Base-by-base conservation (phyloP, 2,113 vertebrate species). In the Antechinus stuartii region DNA sequence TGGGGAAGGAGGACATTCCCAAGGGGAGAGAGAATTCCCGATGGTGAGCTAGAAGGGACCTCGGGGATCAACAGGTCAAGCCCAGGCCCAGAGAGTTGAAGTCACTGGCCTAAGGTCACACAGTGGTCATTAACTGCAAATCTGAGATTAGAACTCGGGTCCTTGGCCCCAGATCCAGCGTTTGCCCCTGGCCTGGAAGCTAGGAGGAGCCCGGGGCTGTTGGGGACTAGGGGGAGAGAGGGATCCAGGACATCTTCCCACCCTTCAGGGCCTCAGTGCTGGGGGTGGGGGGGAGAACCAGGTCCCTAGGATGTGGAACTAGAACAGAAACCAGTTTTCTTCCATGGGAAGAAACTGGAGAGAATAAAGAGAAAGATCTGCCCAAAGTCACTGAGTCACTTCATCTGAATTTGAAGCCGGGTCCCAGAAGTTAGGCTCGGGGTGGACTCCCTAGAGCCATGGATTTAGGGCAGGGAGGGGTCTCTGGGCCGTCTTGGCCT, bases 1-100 rank as follows among this genome's bases (percentile, higher is more conserved):
- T 76, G 89, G 24, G 90, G 96, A 94, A 93, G 96, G 95, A 90
- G 96, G 91, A 1, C 35, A 22, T 84, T 84, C 68, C 19, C 68
- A 42, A 84, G 68, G 68, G 16, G 16, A 42, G 16, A 42, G 16
- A 84, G n/a, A 42, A 42, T 6, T 19, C 61, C 12, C 2, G 30
- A 16, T n/a, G 16, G 16, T 6, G 3, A 76, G 14, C 30, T n/a
- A n/a, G 35, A 19, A n/a, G 14, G 61, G 61, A 68, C 30, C 57
- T 68, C 42, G 30, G 11, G 14, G 35, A 76, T 6, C 14, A 76
- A 12, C 68, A 2, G 30, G 68, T 19, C 35, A 35, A n/a, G 35
- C 35, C 19, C 16, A 76, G 35, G n/a, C 68, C 68, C n/a, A 42
- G 68, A 42, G 68, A 22, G 68, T 22, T 42, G 11, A 84, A 76